Percentiles rank a stretch among this genome's conserved stretches.
phyloP scores from a whole-genome alignment of 53 echinoderm and acorn worm genomes.

The Stichopus horrens region DNA sequence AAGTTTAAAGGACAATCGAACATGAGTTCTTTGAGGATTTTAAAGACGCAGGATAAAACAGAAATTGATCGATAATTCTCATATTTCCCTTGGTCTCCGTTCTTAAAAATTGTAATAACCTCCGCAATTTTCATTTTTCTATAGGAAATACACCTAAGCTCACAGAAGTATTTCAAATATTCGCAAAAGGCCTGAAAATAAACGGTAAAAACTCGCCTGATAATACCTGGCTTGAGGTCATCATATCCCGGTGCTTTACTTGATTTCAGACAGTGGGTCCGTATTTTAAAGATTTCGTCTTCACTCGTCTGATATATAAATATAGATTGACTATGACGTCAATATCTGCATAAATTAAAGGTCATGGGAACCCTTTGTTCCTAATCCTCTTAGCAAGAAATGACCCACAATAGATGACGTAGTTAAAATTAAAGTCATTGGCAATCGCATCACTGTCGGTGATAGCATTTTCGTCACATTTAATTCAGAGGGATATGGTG shows the following conservation, averaged over 20 bases:
- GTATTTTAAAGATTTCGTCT: background rate
- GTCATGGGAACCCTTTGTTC: too few relatives aligned
- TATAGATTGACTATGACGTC: background rate
- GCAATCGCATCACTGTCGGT: too few relatives aligned
- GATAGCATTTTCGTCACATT: too few relatives aligned
- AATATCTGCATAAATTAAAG: too few relatives aligned
- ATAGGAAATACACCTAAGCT: background rate
- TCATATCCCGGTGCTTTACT: background rate
- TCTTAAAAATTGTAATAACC: background rate
- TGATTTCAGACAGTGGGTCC: background rate
- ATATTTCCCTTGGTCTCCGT: background rate
- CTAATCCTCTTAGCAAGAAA: too few relatives aligned
- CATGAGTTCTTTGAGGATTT: background rate
- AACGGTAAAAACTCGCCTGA: background rate
- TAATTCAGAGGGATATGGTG: too few relatives aligned
- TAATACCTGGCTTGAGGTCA: background rate
- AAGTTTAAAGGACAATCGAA: background rate
- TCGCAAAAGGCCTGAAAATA: background rate
- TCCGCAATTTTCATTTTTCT: background rate
- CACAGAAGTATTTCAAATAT: background rate
- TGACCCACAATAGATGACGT: too few relatives aligned
- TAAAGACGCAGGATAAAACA: background rate
- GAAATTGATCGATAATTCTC: background rate
- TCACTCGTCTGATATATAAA: background rate
- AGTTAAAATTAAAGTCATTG: too few relatives aligned